Conservation (phyloP, 1,140 invertebrate species). For the Drosophila arawakana region DNA sequence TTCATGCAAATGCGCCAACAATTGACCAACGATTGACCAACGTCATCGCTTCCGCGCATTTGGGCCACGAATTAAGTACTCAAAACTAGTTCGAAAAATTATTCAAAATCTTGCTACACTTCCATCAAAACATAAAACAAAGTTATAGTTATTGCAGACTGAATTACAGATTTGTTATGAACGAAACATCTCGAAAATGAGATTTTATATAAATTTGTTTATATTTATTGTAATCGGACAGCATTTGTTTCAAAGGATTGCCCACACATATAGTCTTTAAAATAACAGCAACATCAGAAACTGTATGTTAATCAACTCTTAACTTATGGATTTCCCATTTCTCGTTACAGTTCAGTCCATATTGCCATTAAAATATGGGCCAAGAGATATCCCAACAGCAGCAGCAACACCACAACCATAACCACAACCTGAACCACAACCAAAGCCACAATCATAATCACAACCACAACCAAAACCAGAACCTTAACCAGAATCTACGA, state of each 20-base stretch:
- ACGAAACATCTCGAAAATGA: too few relatives aligned
- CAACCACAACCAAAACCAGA: constrained; percentile 57
- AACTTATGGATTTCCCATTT: background rate
- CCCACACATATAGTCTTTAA: too few relatives aligned
- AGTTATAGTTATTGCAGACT: background rate
- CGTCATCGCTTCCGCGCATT: constrained; percentile 44
- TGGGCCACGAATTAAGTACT: constrained; percentile 12
- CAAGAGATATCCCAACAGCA: constrained; percentile 84
- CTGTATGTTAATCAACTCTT: background rate
- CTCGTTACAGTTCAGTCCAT: constrained; percentile 67
- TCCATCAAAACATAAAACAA: background rate
- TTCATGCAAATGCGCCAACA: constrained; percentile 58
- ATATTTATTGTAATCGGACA: too few relatives aligned
- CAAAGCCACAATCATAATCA: constrained; percentile 55
- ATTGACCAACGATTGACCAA: constrained; percentile 67
- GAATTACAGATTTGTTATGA: background rate
- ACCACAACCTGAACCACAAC: constrained; percentile 63
- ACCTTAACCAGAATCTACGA: constrained; percentile 42
- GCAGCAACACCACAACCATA: constrained; percentile 70
- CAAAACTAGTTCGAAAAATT: constrained; percentile 9
- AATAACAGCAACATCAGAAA: too few relatives aligned
- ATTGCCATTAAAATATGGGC: constrained; percentile 84
- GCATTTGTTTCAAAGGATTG: too few relatives aligned
- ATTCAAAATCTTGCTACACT: constrained; percentile 1
- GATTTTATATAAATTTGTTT: too few relatives aligned